phyloP scores from a whole-genome alignment of 2,797 vertebrate genomes.

The Lepus oiostolus region DNA sequence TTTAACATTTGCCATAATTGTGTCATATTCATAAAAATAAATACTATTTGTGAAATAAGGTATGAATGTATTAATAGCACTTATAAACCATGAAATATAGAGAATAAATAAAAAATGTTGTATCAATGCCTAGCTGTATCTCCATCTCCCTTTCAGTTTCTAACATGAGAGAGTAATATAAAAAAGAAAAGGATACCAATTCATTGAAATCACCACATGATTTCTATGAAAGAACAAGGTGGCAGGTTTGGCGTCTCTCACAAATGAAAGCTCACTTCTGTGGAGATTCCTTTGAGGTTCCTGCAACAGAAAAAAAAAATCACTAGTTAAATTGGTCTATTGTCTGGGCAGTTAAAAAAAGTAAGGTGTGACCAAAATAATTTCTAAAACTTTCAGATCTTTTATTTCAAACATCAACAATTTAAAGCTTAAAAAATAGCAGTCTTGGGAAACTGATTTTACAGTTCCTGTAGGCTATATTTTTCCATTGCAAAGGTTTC shows the following conservation, averaged over 20 bases:
- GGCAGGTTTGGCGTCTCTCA: background rate
- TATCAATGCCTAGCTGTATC: background rate
- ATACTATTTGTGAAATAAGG: too few relatives aligned
- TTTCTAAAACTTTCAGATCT: slow-evolving; percentile 73
- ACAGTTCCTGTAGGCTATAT: slow-evolving; percentile 17
- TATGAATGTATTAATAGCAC: too few relatives aligned
- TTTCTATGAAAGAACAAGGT: background rate
- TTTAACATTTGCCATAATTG: too few relatives aligned
- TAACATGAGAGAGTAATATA: too few relatives aligned
- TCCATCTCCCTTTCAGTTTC: accelerated
- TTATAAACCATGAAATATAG: background rate
- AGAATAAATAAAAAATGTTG: background rate
- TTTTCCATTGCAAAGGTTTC: slow-evolving; percentile 54
- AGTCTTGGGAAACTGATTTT: slow-evolving; percentile 26
- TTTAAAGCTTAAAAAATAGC: slow-evolving; percentile 59
- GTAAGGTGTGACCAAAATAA: slow-evolving; percentile 63
- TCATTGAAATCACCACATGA: slow-evolving; percentile 32
- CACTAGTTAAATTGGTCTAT: slow-evolving; percentile 2
- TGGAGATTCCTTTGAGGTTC: slow-evolving; percentile 39
- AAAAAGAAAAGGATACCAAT: background rate
- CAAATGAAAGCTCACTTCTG: background rate
- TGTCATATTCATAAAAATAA: too few relatives aligned
- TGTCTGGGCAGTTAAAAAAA: slow-evolving; percentile 59
- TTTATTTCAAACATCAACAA: slow-evolving; percentile 77
- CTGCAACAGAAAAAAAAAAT: slow-evolving; percentile 59